A percentile compares a stretch with the other conserved stretches of the same genome.
Conservation (phyloP, 2,888 invertebrate species). For the Aspidiotus destructor region DNA sequence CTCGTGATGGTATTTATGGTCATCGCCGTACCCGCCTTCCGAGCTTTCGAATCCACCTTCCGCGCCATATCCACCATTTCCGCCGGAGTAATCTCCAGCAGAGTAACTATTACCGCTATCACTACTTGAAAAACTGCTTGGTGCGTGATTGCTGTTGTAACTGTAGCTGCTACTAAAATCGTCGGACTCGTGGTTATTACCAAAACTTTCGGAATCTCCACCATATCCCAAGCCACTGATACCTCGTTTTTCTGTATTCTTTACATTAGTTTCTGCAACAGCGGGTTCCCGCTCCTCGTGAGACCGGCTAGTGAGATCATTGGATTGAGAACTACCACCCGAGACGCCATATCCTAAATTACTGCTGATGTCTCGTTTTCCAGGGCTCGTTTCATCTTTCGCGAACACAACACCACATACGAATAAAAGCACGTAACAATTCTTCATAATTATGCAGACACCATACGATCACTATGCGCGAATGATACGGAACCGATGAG, state of each 20-base stretch:
- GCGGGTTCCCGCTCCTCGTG: too few species aligned
- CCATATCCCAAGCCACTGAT: slow-evolving; percentile 36
- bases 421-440: slow-evolving; percentile 9
- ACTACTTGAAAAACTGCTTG: slow-evolving; percentile 18
- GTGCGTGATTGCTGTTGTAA: not conserved
- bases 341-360: too few species aligned
- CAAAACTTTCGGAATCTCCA: too few species aligned
- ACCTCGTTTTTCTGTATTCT: slow-evolving; percentile 34
- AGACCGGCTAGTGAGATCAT: too few species aligned
- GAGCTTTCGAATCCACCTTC: slow-evolving; percentile 23
- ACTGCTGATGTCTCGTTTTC: too few species aligned
- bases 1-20: slow-evolving; percentile 26
- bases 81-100: slow-evolving; percentile 34
- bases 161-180: too few species aligned
- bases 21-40: slow-evolving; percentile 30
- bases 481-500: not conserved
- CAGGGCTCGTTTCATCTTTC: slow-evolving; percentile 1
- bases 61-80: slow-evolving; percentile 31
- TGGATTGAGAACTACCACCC: too few species aligned
- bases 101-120: slow-evolving; percentile 36
- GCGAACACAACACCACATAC: slow-evolving; percentile 28
- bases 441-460: not conserved
- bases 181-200: too few species aligned
- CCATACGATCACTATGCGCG: slow-evolving; percentile 3
- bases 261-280: not conserved